Conservation (phyloP, 2,797 vertebrate genomes). For the Tapirus indicus region DNA sequence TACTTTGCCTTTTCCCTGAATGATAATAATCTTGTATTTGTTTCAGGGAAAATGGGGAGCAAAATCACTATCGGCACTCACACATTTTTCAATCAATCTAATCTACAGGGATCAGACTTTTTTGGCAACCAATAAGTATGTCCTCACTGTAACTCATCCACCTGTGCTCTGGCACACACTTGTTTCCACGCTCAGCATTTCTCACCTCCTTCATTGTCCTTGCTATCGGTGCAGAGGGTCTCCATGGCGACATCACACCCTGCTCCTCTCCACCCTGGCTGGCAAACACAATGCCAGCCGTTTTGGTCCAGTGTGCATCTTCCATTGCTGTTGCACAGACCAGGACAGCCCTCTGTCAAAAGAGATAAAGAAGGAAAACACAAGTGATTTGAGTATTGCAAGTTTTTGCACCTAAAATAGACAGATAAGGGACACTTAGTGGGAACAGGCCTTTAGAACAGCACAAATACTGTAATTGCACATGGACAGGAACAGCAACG, state of each 20-base stretch:
- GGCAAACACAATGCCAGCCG: conserved; percentile 99
- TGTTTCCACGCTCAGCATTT: not conserved
- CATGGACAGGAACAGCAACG: conserved; percentile 93
- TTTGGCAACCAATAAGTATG: not conserved
- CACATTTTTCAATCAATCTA: not conserved
- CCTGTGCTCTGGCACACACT: not conserved
- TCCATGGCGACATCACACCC: conserved; percentile 99
- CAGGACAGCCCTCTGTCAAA: conserved; percentile 97
- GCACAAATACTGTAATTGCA: conserved; percentile 96
- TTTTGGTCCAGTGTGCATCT: conserved; percentile 98
- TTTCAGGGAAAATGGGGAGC: not conserved
- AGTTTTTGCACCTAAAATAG: conserved; percentile 64
- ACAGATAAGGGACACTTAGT: conserved; percentile 93
- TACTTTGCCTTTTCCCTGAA: not conserved
- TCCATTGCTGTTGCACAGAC: conserved; percentile 99
- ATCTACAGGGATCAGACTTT: not conserved
- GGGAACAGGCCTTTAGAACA: conserved; percentile 95
- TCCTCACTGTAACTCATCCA: rapidly evolving
- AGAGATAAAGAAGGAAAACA: conserved; percentile 88
- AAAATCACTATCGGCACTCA: not conserved
- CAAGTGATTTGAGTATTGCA: conserved; percentile 81
- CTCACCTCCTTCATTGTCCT: conserved; percentile 99
- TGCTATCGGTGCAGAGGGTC: conserved; percentile 97
- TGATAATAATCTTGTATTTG: not conserved
- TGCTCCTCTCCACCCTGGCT: conserved; percentile 97